Conservation (phyloP, 2,888 invertebrate genomes). For the Drosophila cognata region DNA sequence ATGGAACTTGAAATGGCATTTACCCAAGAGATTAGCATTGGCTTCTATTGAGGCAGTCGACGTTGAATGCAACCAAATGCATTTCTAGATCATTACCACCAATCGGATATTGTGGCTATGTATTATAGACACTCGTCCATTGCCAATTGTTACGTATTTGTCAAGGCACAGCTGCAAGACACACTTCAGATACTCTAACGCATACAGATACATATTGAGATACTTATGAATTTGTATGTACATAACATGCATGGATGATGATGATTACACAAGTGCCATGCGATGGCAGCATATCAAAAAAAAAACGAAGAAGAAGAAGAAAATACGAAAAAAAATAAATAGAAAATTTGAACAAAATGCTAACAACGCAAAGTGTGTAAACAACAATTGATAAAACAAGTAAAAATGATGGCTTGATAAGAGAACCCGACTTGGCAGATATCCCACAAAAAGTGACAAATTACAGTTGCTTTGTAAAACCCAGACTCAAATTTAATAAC, state of each 20-base stretch:
- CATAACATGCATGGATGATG: constrained; percentile 45
- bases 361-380: constrained; percentile 70
- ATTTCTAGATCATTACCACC: constrained; percentile 12
- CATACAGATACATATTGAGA: constrained; percentile 8
- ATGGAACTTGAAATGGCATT: constrained; percentile 35
- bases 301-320: constrained; percentile 12
- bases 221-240: constrained; percentile 12
- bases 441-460: not conserved
- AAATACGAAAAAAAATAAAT: constrained; percentile 6
- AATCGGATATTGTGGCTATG: not conserved
- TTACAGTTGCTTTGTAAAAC: not conserved
- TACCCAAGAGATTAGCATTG: constrained; percentile 66
- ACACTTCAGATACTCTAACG: constrained; percentile 13
- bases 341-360: constrained; percentile 65
- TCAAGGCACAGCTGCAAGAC: constrained; percentile 9
- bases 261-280: constrained; percentile 76
- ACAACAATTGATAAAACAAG: constrained; percentile 64
- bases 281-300: constrained; percentile 44
- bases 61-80: constrained; percentile 41
- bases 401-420: not conserved
- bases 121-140: not conserved
- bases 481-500: not conserved
- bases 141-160: constrained; percentile 30
- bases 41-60: constrained; percentile 43
- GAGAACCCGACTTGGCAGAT: not conserved